Evolutionary conservation across 92 coral and sea anemone species (phyloP), one percentile per base, ranked within the genome.

Genomic region (Phenganax marumi): DNA sequence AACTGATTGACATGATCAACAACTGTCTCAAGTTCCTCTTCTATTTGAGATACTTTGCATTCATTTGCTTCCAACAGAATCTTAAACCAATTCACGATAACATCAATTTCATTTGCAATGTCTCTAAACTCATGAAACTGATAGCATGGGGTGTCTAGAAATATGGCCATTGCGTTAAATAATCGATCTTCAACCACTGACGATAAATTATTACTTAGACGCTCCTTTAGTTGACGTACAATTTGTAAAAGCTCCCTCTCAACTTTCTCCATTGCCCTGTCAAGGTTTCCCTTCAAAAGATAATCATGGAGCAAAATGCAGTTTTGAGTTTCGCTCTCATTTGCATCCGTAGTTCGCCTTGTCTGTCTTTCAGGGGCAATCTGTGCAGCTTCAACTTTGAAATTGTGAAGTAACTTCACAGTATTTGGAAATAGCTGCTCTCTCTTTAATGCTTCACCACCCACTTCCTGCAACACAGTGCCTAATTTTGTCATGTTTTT

Each of bases 11-110:
- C 60, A 54, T 54, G 60, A 54, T 54, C 60, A 54, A 54, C 17
- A 54, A 54, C 60, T 54, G 60, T 54, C 60, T 54, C 60, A 54
- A 54, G 60, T 54, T 54, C 60, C 60, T 54, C 60, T 54, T 54
- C 60, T 54, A 54, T 54, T 54, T 17, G 60, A 54, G 60, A 10
- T 54, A 54, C 60, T 10, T 54, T 54, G 60, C 60, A 54, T 54
- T 17, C 60, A 54, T 54, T 54, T 54, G 60, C 60, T 54, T 54
- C 60, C 60, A 54, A 54, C 17, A 54, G 60, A 54, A 54, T 54
- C 60, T 54, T 54, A 17, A 54, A 54, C 60, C 60, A 54, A 54
- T 54, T 54, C 60, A 54, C 60, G 17, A 54, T 54, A 54, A 54
- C 60, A 54, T 54, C 60, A 17, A 54, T 17, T 54, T 54, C 60